phyloP scores from a whole-genome alignment of 2,888 invertebrate genomes.

The Pseudolycoriella hygida region DNA sequence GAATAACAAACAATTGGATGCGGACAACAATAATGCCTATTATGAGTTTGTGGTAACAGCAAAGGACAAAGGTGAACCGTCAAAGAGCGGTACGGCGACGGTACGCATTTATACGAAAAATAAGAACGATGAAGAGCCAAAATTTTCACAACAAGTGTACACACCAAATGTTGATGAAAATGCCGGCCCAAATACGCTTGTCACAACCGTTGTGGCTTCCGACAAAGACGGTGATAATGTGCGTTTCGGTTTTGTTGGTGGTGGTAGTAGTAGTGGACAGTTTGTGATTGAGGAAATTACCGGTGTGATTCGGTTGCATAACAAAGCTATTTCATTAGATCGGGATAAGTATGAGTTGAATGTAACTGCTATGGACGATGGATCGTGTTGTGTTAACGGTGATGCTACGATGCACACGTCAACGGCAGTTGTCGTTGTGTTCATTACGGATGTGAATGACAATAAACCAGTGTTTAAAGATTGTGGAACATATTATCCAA shows the following conservation, averaged over 20 bases:
- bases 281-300: slow-evolving; percentile 92
- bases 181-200: slow-evolving; percentile 85
- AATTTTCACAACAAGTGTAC: slow-evolving; percentile 91
- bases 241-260: slow-evolving; percentile 78
- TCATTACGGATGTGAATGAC: slow-evolving; percentile 93
- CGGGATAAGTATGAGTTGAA: slow-evolving; percentile 91
- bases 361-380: slow-evolving; percentile 95
- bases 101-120: slow-evolving; percentile 94
- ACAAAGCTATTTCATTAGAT: slow-evolving; percentile 71
- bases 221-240: slow-evolving; percentile 97
- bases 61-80: slow-evolving; percentile 85
- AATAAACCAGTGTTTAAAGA: slow-evolving; percentile 93
- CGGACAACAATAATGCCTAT: slow-evolving; percentile 91
- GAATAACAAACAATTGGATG: slow-evolving; percentile 83
- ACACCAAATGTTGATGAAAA: slow-evolving; percentile 93
- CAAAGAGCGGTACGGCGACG: slow-evolving; percentile 82
- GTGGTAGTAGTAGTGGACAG: slow-evolving; percentile 76
- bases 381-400: slow-evolving; percentile 86
- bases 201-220: slow-evolving; percentile 91
- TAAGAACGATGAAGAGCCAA: slow-evolving; percentile 94
- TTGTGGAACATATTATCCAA: slow-evolving; percentile 81
- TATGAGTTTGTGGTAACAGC: slow-evolving; percentile 90
- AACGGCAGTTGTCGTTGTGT: slow-evolving; percentile 88
- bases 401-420: slow-evolving; percentile 79
- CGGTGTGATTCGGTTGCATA: slow-evolving; percentile 79